phyloP scores from a whole-genome alignment of 2,888 invertebrate species.

The Noctua janthina region DNA sequence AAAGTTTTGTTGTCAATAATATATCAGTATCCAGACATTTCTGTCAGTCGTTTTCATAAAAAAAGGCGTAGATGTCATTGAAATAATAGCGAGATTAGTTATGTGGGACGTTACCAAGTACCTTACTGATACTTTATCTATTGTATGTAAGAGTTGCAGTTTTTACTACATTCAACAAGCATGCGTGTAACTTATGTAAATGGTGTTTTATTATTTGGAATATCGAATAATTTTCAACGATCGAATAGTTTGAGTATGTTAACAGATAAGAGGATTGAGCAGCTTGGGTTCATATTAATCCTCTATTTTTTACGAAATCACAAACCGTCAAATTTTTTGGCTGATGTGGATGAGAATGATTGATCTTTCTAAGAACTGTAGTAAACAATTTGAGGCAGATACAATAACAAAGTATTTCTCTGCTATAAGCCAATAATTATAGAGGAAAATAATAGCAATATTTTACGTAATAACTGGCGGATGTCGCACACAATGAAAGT shows the following conservation, averaged over 20 bases:
- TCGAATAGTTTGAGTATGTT: constrained; percentile 16
- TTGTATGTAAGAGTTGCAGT: constrained; percentile 6
- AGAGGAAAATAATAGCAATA: constrained; percentile 57
- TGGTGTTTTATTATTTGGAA: constrained; percentile 6
- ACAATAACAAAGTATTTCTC: constrained; percentile 15
- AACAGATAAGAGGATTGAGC: constrained; percentile 4
- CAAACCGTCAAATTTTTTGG: neutral
- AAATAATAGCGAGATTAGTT: constrained; percentile 7
- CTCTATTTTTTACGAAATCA: neutral
- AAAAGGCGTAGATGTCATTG: neutral
- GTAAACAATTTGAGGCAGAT: constrained; percentile 13
- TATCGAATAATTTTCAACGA: constrained; percentile 22
- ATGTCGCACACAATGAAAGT: constrained; percentile 70
- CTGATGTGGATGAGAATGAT: constrained; percentile 1
- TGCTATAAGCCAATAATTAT: constrained; percentile 25
- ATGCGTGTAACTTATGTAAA: constrained; percentile 10
- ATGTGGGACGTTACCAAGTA: constrained; percentile 14
- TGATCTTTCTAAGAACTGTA: neutral
- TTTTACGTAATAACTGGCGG: constrained; percentile 64
- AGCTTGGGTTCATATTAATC: constrained; percentile 13
- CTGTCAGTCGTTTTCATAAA: neutral
- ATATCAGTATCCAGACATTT: neutral
- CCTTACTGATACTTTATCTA: neutral
- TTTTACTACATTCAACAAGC: constrained; percentile 12
- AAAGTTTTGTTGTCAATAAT: neutral